Evolutionary conservation across 2,797 vertebrate genomes (phyloP), one percentile per base, ranked within the genome.

Genomic region (Erpetoichthys calabaricus): DNA sequence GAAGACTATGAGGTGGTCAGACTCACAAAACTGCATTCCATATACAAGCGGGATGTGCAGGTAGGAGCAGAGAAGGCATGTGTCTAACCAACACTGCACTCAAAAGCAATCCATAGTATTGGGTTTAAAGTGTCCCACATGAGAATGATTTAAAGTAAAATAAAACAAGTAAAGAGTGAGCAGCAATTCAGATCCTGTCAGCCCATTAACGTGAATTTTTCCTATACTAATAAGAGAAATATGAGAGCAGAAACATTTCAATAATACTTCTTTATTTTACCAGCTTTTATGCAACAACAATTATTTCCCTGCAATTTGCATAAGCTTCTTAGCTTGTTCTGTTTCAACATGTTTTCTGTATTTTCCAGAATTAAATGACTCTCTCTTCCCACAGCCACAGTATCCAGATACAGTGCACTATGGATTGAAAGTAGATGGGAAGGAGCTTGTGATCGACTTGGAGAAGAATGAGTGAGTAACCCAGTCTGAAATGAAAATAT

Each of bases 1-100:
- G 66, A 65, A 47, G 64, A 73, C 57, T 81, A 78, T 8, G 80
- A 85, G 61, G 68, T 88, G 51, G 75, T 88, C 49, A 77, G 69
- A 60, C 83, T 84, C 5, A 47, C 85, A 59, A 72, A 67, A 66
- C 67, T 86, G 46, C 82, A 85, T 63, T 46, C 73, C 0, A 57
- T 80, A 9, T 68, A 73, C 47, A 86, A 79, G 65, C 70, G 84
- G 73, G 57, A 79, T 2, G n/a, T 71, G 52, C 69, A 77, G 71
- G 84, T 86, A 60, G 53, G 41, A n/a, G n/a, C n/a, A n/a, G n/a
- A n/a, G n/a, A n/a, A n/a, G n/a, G n/a, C n/a, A n/a, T n/a, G n/a
- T n/a, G n/a, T n/a, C 51, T 55, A 5, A 8, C 5, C 47, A 47
- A 9, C 5, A 6, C n/a, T 7, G 8, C 9, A 1, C 41, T n/a